Percentiles rank a stretch among this genome's conserved stretches.
phyloP scores from a whole-genome alignment of 2,113 vertebrate species.

The Motacilla tschutschensis region DNA sequence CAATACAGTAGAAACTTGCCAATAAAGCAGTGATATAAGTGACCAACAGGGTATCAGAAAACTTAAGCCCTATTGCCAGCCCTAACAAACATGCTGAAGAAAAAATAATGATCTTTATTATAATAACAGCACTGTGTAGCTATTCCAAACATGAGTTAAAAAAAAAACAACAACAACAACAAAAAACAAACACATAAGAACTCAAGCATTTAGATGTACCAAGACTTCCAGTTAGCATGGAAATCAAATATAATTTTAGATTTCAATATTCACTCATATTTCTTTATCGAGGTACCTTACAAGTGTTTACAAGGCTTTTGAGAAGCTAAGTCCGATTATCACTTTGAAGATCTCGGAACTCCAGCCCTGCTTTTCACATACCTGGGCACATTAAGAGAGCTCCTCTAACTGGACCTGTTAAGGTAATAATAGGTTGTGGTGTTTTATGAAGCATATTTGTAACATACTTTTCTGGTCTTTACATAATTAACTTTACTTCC shows the following conservation, averaged over 20 bases:
- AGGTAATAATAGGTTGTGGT: neutral
- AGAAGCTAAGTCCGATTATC: neutral
- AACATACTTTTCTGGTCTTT: neutral
- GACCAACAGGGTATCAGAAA: neutral
- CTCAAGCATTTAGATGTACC: neutral
- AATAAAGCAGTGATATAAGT: neutral
- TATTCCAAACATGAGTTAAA: neutral
- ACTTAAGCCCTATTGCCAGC: neutral
- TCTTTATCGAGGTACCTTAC: neutral
- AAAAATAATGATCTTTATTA: neutral
- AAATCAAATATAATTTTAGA: neutral
- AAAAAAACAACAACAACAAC: neutral
- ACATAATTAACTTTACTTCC: constrained; percentile 1
- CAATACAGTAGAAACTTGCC: neutral
- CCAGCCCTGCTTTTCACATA: neutral
- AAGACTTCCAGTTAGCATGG: neutral
- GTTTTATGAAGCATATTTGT: neutral
- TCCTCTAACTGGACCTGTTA: neutral
- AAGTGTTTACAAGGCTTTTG: neutral
- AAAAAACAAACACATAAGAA: neutral
- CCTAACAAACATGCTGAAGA: neutral
- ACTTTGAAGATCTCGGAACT: neutral
- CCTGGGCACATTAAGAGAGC: neutral
- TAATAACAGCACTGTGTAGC: neutral
- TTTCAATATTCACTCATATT: neutral